Percentiles rank a stretch among this genome's conserved stretches.
phyloP scores from a whole-genome alignment of 2,797 vertebrate species.

The Telmatherina bonti region DNA sequence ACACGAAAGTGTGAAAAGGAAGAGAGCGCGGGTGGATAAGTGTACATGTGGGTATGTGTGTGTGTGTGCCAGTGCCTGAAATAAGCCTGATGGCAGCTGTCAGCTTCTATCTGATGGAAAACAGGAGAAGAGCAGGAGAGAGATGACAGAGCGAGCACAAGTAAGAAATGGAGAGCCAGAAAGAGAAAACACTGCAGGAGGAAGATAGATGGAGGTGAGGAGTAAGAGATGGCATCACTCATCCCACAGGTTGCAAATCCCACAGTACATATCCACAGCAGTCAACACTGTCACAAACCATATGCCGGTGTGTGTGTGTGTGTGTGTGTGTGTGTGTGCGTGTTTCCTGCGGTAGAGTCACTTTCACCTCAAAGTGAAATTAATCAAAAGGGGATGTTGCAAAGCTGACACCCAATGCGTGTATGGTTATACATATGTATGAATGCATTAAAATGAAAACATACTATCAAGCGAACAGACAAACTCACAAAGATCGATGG shows the following conservation, averaged over 20 bases:
- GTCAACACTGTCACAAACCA: slow-evolving; percentile 45
- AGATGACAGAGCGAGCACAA: slow-evolving; percentile 57
- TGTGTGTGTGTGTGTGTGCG: slow-evolving; percentile 3
- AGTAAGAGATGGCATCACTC: slow-evolving; percentile 46
- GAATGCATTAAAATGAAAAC: slow-evolving; percentile 50
- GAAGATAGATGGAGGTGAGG: slow-evolving; percentile 22
- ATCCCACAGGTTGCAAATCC: slow-evolving; percentile 51
- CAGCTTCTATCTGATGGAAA: slow-evolving; percentile 66
- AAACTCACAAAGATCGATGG: slow-evolving; percentile 15
- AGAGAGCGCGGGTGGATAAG: slow-evolving; percentile 14
- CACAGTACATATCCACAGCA: slow-evolving; percentile 37
- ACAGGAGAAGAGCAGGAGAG: slow-evolving; percentile 37
- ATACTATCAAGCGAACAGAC: slow-evolving; percentile 10
- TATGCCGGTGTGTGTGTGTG: slow-evolving; percentile 11
- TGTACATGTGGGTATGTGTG: slow-evolving; percentile 15
- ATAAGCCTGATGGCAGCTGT: slow-evolving; percentile 78
- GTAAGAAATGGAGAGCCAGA: slow-evolving; percentile 46
- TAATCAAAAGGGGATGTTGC: slow-evolving; percentile 44
- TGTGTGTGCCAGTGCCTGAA: slow-evolving; percentile 63
- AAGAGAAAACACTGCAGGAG: slow-evolving; percentile 32
- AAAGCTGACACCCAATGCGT: slow-evolving; percentile 37
- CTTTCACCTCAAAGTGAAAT: slow-evolving; percentile 57
- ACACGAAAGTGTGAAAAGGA: slow-evolving; percentile 45
- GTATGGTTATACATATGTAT: slow-evolving; percentile 63
- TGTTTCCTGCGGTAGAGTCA: slow-evolving; percentile 20